Base-by-base conservation (phyloP, 2,113 vertebrate species). In the Grammomys dolichurus region DNA sequence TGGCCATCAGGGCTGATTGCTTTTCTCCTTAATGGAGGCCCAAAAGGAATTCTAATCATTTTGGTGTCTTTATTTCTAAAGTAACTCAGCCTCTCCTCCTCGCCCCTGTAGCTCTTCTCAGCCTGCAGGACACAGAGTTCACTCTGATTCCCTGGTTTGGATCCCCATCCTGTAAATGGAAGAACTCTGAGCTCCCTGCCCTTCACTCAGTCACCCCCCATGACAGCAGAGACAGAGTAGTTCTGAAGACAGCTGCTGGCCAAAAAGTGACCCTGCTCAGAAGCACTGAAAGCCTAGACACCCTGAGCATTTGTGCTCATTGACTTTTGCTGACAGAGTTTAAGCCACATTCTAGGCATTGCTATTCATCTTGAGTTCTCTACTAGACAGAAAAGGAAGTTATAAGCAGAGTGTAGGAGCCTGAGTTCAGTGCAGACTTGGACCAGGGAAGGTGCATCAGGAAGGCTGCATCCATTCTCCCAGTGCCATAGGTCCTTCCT, bases 51-150 rank as follows among this genome's bases (percentile, higher is more conserved):
- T 33, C 89, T 69, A 89, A 70, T 70, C 85, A 46, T 76, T 78
- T 33, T 70, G 19, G 48, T 78, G 43, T 84, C 95, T 93, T 89
- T 54, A 48, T 84, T 96, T 91, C 87, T 95, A 67, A 90, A 26
- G n/a, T 82, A 84, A n/a, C 36, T 56, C 48, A 51, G 5, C 19
- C 60, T 48, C 40, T 28, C 5, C 51, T 65, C 5, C 22, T 5
- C 7, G 9, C 11, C 36, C 20, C 70, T 56, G 14, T 58, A 73
- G 63, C 11, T 58, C 43, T 81, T 81, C 19, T 92, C 36, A 8
- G 48, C 65, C 85, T 70, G 56, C 60, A 54, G 69, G 56, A 46
- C 46, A 3, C 72, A 86, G 69, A 84, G 36, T 63, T 24, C 6
- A 12, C 70, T 80, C 19, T 9, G 28, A 16, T 76, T 75, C 60